Evolutionary conservation across 2,113 vertebrate genomes (phyloP).

Genomic region (Hemiprocne comata): DNA sequence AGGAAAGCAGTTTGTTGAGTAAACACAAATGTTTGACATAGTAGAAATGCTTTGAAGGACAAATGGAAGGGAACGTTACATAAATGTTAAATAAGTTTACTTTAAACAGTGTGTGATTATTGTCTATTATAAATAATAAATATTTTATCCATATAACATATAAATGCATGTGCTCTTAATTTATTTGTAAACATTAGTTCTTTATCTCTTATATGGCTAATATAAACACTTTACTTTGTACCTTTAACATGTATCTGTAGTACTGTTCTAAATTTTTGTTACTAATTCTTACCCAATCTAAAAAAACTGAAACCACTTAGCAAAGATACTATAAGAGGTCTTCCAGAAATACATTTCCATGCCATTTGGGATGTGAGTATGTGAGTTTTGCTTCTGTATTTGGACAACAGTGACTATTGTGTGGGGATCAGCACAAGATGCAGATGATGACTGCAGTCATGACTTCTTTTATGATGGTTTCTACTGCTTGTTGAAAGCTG

Average conservation of each 20-base stretch:
- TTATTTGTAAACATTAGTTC: neutral
- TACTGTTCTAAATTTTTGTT: neutral
- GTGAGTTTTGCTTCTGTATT: neutral
- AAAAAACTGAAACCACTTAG: neutral
- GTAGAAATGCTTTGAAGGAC: neutral
- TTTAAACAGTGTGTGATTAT: neutral
- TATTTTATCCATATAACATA: neutral
- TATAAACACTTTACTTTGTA: neutral
- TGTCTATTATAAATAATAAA: neutral
- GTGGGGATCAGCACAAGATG: neutral
- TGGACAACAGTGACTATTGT: neutral
- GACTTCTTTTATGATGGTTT: neutral
- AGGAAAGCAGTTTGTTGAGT: neutral
- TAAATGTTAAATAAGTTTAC: neutral
- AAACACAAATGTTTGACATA: neutral
- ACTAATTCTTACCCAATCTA: neutral
- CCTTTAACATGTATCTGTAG: neutral
- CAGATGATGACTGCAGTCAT: neutral
- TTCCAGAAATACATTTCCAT: neutral
- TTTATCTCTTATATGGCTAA: neutral
- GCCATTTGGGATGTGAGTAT: neutral
- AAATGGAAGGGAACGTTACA: neutral
- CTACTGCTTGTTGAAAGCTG: neutral
- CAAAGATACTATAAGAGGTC: neutral
- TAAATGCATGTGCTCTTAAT: neutral